phyloP scores from a whole-genome alignment of 1,140 invertebrate species.

The Apocrypta bakeri region DNA sequence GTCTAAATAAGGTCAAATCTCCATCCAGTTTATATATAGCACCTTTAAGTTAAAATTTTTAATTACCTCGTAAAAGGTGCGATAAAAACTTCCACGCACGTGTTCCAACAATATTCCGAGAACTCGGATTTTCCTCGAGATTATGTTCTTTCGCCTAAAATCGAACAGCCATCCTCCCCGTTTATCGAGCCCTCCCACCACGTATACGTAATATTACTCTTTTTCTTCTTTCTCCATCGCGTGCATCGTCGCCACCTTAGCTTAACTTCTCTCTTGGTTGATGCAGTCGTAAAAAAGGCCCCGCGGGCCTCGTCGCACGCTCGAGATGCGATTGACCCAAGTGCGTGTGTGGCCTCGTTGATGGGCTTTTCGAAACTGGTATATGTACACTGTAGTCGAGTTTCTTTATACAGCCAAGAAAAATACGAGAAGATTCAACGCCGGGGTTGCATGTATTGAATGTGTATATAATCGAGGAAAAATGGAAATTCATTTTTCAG shows the following conservation, averaged over 20 bases:
- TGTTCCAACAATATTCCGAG: background rate
- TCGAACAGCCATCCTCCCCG: background rate
- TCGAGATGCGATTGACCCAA: slow-evolving; percentile 43
- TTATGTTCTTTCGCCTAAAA: background rate
- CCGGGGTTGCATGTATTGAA: no score
- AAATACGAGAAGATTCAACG: background rate
- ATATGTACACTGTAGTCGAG: background rate
- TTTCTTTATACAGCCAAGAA: background rate
- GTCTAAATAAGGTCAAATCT: no score
- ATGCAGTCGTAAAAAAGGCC: slow-evolving; percentile 12
- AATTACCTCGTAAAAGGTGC: no score
- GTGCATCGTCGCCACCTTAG: background rate
- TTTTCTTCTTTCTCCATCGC: background rate
- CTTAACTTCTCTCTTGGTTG: background rate
- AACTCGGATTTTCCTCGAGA: background rate
- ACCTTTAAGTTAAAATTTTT: no score
- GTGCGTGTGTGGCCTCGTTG: slow-evolving; percentile 43
- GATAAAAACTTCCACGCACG: no score
- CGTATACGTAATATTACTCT: background rate
- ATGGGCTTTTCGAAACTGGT: slow-evolving; percentile 46
- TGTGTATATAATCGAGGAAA: no score
- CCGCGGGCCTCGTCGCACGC: slow-evolving; percentile 31
- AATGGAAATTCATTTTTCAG: no score
- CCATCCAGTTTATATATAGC: no score
- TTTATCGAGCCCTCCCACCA: background rate